Evolutionary conservation across 2,797 vertebrate species (phyloP), one percentile per base, ranked within the genome.

Genomic region (Florisuga fusca): DNA sequence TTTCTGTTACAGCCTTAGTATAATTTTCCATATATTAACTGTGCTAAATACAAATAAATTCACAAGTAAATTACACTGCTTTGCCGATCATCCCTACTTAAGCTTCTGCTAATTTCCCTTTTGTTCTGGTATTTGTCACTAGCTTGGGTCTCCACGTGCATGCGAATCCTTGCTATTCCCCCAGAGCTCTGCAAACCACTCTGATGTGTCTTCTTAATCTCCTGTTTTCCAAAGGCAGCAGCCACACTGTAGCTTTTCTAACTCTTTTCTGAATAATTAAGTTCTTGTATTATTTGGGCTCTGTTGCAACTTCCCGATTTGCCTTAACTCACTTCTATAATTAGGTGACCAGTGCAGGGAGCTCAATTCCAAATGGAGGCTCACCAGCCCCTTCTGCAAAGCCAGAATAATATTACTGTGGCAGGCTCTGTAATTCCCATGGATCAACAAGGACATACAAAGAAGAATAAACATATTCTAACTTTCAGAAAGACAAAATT

Each of bases 21-120:
- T 91, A 86, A 85, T 87, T 97, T 93, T 85, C 92, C 93, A 82
- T 94, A 89, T 84, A 93, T 96, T 93, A 95, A 53, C 85, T 38
- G 48, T 26, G 61, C 43, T 89, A 95, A 94, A 94, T 54, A 95
- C 86, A 93, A 92, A 92, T 90, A 93, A 82, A 89, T 96, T 86
- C 86, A 61, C 84, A 95, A 87, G 93, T 93, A 94, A 80, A 95
- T 96, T 87, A 75, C 91, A 78, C 45, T 61, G 73, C 67, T 96
- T 93, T 94, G 73, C 79, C 43, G 45, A 95, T 97, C 87, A 96
- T 92, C 89, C 92, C 90, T 92, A 67, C 92, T 92, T 91, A 95
- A 92, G 78, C 87, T 92, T 84, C 91, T 89, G 87, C 78, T 96
- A 92, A 95, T 97, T 97, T 97, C 84, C 72, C 66, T 84, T 93